A percentile compares a stretch with the other conserved stretches of the same genome.
These are phyloP conservation scores for Ciconia nigra DNA, from an alignment of 2,797 vertebrate species.

Conservation along the genomic window DNA sequence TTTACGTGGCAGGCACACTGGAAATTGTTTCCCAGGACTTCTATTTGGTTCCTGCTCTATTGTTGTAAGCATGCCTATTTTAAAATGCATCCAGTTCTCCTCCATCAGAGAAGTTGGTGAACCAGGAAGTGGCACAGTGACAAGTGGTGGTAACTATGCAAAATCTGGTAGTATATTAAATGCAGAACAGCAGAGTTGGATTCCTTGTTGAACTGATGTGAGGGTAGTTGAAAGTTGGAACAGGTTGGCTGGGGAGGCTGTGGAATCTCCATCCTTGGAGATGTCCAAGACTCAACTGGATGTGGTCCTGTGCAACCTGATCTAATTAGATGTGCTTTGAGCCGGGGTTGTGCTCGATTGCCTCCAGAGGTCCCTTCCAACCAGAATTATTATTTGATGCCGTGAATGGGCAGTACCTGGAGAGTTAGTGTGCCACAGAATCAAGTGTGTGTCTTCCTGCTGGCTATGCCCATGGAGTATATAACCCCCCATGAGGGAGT, in stretches of 20 bases:
- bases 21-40: conserved; percentile 21
- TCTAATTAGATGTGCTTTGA: neutral
- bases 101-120: neutral
- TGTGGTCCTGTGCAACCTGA: neutral
- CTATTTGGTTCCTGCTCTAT: neutral
- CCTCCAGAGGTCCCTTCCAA: neutral
- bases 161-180: neutral
- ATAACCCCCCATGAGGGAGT: neutral
- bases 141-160: neutral
- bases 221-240: neutral
- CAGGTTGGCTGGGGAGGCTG: neutral
- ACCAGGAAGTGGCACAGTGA: neutral
- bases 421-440: neutral
- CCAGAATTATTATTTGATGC: neutral
- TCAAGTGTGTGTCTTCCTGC: neutral
- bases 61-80: neutral
- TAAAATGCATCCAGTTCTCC: neutral
- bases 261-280: neutral
- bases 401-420: neutral
- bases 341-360: neutral
- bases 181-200: neutral
- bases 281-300: neutral
- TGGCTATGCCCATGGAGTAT: neutral
- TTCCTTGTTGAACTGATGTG: neutral
- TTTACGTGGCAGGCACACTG: neutral